Percentiles rank a stretch among this genome's conserved stretches.
These are phyloP conservation scores for Psilopsiagon aurifrons DNA, from an alignment of 2,113 vertebrate genomes.

Conservation along the genomic window DNA sequence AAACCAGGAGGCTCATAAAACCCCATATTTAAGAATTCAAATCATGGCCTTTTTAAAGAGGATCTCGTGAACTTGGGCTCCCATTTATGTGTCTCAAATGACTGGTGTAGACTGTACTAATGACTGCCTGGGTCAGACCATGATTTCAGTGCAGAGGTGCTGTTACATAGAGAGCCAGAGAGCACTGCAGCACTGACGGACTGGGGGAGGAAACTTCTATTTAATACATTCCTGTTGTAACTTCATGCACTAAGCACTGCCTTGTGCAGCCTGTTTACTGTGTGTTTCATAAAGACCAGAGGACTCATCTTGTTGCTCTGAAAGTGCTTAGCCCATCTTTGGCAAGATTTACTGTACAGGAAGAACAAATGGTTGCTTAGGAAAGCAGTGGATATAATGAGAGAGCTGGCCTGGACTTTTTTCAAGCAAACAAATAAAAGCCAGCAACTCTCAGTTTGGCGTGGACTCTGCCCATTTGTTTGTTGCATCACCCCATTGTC, in stretches of 20 bases:
- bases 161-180: background rate
- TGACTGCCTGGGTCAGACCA: background rate
- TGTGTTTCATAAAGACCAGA: slow-evolving; percentile 44
- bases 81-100: slow-evolving; percentile 27
- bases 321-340: background rate
- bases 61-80: slow-evolving; percentile 5
- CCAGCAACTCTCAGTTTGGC: background rate
- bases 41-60: slow-evolving; percentile 44
- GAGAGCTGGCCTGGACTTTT: background rate
- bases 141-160: background rate
- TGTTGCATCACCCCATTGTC: background rate
- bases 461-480: background rate
- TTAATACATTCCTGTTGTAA: background rate
- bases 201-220: background rate
- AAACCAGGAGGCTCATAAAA: slow-evolving; percentile 34
- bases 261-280: background rate
- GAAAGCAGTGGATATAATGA: background rate
- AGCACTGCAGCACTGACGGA: background rate
- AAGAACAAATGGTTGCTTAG: slow-evolving; percentile 5
- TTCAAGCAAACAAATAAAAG: slow-evolving; percentile 39
- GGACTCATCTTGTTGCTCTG: slow-evolving; percentile 31
- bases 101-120: background rate
- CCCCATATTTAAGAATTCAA: background rate
- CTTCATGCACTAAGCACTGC: background rate
- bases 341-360: slow-evolving; percentile 3